Percentiles rank a stretch among this genome's conserved stretches.
Evolutionary conservation across 2,113 vertebrate species (phyloP).

Genomic region (Dermatemys mawii): DNA sequence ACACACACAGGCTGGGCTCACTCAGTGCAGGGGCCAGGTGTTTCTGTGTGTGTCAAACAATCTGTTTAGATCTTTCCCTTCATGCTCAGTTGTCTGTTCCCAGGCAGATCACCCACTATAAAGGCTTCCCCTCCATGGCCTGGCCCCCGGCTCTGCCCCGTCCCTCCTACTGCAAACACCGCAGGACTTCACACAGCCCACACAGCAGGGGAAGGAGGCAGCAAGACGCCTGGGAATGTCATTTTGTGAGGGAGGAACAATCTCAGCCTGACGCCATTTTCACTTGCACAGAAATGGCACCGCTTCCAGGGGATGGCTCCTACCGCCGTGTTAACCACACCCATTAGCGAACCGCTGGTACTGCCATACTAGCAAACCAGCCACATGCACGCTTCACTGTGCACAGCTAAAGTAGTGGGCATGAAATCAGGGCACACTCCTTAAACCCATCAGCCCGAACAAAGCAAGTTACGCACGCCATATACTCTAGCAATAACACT

Average conservation of each 20-base stretch:
- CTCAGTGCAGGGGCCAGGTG: rapidly evolving
- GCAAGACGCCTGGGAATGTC: not conserved
- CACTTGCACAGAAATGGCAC: not conserved
- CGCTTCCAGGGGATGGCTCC: no score
- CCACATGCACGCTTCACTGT: not conserved
- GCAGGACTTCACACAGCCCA: not conserved
- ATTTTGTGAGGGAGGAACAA: not conserved
- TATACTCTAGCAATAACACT: rapidly evolving
- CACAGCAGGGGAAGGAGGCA: not conserved
- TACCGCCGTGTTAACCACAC: rapidly evolving
- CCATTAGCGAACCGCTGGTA: not conserved
- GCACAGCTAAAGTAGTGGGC: not conserved
- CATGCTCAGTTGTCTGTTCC: not conserved
- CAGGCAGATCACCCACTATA: not conserved
- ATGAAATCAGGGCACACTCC: not conserved
- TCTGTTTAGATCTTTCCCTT: not conserved
- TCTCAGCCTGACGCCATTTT: rapidly evolving
- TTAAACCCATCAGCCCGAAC: rapidly evolving
- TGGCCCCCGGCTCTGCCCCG: not conserved
- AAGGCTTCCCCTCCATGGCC: not conserved
- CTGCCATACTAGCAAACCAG: not conserved
- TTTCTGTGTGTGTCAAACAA: rapidly evolving
- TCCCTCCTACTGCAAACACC: not conserved
- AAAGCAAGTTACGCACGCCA: rapidly evolving
- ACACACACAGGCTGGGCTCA: not conserved